A percentile compares a stretch with the other conserved stretches of the same genome.
Evolutionary conservation across 2,888 invertebrate species (phyloP).

Genomic region (Nomada fucata): DNA sequence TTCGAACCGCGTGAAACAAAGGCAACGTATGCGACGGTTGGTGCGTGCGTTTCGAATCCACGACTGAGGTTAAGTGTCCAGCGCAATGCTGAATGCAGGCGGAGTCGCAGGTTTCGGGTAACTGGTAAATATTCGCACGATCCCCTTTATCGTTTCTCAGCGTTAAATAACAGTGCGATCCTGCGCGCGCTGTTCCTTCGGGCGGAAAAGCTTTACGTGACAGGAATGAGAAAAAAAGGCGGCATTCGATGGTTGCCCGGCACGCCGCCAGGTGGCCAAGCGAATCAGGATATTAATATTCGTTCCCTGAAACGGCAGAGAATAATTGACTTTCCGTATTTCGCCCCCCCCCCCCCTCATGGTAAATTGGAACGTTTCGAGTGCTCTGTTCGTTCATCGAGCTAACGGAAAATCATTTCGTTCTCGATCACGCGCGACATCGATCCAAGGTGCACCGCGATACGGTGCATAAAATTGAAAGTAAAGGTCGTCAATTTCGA

Average conservation of each 20-base stretch:
- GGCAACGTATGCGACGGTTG: background rate
- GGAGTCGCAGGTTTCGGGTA: background rate
- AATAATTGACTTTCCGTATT: background rate
- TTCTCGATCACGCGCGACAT: too few relatives aligned
- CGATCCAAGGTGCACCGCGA: background rate
- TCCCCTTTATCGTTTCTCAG: background rate
- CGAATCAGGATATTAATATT: background rate
- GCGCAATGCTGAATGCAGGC: background rate
- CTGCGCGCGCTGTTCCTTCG: background rate
- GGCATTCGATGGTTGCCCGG: background rate
- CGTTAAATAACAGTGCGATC: background rate
- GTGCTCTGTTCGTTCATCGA: too few relatives aligned
- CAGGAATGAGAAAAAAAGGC: background rate
- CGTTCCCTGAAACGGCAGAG: background rate
- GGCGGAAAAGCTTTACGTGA: background rate
- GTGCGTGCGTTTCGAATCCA: background rate
- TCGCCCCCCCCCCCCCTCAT: too few relatives aligned
- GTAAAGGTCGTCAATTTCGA: slow-evolving; percentile 15
- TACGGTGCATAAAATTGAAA: background rate
- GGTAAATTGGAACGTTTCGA: background rate
- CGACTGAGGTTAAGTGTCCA: background rate
- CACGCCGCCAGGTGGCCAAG: background rate
- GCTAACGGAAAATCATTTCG: too few relatives aligned
- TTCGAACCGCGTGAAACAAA: background rate
- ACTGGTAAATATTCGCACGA: background rate